Conservation (phyloP, 1,140 invertebrate genomes). For the Agrilus planipennis region DNA sequence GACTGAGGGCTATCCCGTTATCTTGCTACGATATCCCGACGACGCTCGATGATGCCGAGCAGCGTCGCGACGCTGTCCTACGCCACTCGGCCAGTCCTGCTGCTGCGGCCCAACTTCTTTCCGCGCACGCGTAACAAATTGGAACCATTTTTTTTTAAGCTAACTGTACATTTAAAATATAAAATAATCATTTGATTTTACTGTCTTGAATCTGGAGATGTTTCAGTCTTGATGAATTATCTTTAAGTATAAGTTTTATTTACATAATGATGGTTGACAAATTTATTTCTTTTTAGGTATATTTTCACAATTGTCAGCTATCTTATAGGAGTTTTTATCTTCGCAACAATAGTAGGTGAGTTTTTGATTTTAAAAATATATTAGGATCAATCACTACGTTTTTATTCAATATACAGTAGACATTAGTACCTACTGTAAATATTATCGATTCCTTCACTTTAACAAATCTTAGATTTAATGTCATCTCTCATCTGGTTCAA, state of each 20-base stretch:
- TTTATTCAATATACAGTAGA: too few species aligned
- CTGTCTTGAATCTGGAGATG: too few species aligned
- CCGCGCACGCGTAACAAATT: background rate
- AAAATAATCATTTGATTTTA: too few species aligned
- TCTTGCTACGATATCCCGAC: background rate
- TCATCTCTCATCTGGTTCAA: too few species aligned
- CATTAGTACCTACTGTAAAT: too few species aligned
- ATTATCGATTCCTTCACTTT: too few species aligned
- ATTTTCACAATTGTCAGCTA: slow-evolving; percentile 95
- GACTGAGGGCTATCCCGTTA: slow-evolving; percentile 29
- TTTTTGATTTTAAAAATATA: too few species aligned
- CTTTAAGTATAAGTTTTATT: too few species aligned
- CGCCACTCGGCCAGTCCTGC: slow-evolving; percentile 30
- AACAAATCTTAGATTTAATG: too few species aligned
- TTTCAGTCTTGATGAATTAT: too few species aligned
- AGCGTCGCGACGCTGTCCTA: slow-evolving; percentile 44
- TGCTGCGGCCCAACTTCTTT: slow-evolving; percentile 35
- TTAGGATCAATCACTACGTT: too few species aligned
- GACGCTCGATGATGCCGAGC: slow-evolving; percentile 54
- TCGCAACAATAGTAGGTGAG: slow-evolving; percentile 90
- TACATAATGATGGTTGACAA: too few species aligned
- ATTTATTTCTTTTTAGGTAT: slow-evolving; percentile 59
- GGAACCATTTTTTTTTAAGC: slow-evolving; percentile 18
- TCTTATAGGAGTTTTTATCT: slow-evolving; percentile 94
- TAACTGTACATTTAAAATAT: slow-evolving; percentile 28